These are phyloP conservation scores for Folsomia manolachei DNA, from an alignment of 2,888 invertebrate genomes.

Conservation along the genomic window DNA sequence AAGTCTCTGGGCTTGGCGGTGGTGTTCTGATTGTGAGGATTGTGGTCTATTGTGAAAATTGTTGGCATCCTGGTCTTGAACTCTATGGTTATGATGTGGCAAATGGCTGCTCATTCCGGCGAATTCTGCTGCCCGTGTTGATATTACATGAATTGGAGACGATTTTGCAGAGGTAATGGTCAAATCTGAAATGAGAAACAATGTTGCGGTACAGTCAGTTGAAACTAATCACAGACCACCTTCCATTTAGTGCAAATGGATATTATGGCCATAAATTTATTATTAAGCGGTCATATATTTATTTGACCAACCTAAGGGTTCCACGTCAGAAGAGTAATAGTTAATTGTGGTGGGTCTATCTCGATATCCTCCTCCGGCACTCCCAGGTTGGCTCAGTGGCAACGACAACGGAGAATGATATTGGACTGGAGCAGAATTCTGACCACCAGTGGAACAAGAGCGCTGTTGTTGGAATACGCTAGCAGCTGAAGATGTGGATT, in stretches of 20 bases:
- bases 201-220: no score
- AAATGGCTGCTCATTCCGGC: conserved; percentile 27
- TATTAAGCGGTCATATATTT: no score
- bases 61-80: neutral
- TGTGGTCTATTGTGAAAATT: neutral
- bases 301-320: no score
- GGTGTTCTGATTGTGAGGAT: neutral
- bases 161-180: conserved; percentile 41
- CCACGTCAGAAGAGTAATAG: conserved; percentile 29
- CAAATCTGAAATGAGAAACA: no score
- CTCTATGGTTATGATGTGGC: conserved; percentile 21
- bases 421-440: conserved; percentile 15
- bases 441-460: neutral
- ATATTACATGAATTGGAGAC: conserved; percentile 43
- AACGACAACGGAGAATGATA: conserved; percentile 17
- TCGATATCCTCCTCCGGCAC: conserved; percentile 17
- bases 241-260: no score
- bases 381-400: no score
- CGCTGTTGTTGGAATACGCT: conserved; percentile 32
- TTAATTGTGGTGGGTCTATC: conserved; percentile 35
- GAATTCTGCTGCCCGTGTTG: conserved; percentile 43
- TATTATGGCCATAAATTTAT: no score
- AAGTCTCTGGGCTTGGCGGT: conserved; percentile 26
- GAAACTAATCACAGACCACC: no score
- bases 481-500: conserved; percentile 29